Percentiles rank a stretch among this genome's conserved stretches.
phyloP scores from a whole-genome alignment of 2,888 invertebrate genomes.

The Amiota mariae region DNA sequence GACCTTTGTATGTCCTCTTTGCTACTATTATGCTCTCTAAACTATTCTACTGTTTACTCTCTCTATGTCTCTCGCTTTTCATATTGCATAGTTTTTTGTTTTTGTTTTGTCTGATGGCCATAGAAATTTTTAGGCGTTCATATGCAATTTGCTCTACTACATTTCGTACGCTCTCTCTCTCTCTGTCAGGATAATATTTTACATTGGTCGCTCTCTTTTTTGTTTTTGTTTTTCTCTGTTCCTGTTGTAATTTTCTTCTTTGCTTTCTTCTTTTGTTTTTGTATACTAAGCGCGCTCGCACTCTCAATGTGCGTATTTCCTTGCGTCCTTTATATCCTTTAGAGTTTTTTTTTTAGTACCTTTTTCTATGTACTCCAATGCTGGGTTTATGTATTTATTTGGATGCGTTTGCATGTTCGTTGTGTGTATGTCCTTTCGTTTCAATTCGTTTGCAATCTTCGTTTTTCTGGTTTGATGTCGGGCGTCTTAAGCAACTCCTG shows the following conservation, averaged over 20 bases:
- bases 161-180: slow-evolving; percentile 6
- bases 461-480: slow-evolving; percentile 36
- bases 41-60: not conserved
- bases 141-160: slow-evolving; percentile 19
- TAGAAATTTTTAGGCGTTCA: slow-evolving; percentile 16
- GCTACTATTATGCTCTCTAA: not conserved
- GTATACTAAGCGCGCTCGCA: no score
- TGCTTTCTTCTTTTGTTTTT: not conserved
- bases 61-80: not conserved
- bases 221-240: not conserved
- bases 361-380: slow-evolving; percentile 26
- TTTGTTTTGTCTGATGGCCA: not conserved
- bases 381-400: slow-evolving; percentile 31
- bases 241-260: slow-evolving; percentile 3
- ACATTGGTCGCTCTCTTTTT: not conserved
- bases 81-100: not conserved
- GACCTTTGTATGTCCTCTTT: slow-evolving; percentile 32
- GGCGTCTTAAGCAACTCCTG: slow-evolving; percentile 46
- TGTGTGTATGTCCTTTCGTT: not conserved
- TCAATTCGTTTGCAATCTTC: not conserved
- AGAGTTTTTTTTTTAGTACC: slow-evolving; percentile 5
- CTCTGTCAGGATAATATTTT: not conserved
- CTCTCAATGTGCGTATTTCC: slow-evolving; percentile 13
- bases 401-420: slow-evolving; percentile 10
- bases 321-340: no score